Evolutionary conservation across 2,113 vertebrate genomes (phyloP).

Genomic region (Cranoglanis bouderius): DNA sequence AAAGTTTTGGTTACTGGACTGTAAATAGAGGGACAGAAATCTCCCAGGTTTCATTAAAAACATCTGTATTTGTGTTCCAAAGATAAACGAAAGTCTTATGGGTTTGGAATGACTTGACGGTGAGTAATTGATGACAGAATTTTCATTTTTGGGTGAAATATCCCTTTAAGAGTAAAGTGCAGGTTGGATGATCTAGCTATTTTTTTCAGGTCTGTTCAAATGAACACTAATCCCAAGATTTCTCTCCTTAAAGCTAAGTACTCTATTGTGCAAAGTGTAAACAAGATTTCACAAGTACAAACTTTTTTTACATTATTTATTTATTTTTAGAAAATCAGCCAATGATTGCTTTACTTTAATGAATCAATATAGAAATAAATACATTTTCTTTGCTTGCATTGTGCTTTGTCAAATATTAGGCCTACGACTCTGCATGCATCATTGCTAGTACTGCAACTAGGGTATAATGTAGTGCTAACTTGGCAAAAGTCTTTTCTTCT

Average conservation of each 20-base stretch:
- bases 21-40: no score
- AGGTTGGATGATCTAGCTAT: background rate
- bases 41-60: no score
- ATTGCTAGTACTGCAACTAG: no score
- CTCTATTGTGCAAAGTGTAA: background rate
- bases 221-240: background rate
- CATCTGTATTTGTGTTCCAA: no score
- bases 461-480: no score
- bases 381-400: no score
- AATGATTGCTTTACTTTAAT: background rate
- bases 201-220: background rate
- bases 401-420: background rate
- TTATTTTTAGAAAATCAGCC: background rate
- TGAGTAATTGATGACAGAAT: no score
- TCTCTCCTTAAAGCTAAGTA: background rate
- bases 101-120: no score
- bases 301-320: no score
- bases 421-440: background rate
- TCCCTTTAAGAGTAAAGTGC: background rate
- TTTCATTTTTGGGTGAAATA: no score
- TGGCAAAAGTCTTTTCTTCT: background rate
- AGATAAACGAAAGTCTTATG: no score
- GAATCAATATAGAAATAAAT: background rate
- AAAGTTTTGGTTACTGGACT: no score
- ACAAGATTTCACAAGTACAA: background rate